Conservation (phyloP, 2,113 vertebrate genomes). For the Gallinago undulata region DNA sequence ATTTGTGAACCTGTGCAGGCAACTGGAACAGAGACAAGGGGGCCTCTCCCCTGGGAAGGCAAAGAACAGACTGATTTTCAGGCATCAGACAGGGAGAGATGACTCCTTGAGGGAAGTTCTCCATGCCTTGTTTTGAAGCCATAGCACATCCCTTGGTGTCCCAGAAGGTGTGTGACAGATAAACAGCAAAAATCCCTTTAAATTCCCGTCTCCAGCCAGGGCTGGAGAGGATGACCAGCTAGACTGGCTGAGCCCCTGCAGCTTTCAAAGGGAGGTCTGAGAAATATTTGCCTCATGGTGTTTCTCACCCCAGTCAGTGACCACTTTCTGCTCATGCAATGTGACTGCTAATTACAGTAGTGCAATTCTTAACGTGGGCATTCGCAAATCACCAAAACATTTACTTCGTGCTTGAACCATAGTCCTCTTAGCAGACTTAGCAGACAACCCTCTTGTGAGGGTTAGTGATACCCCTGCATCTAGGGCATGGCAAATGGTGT, state of each 20-base stretch:
- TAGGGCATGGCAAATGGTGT: neutral
- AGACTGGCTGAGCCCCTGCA: neutral
- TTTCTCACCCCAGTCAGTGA: neutral
- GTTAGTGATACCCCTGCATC: neutral
- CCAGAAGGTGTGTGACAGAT: neutral
- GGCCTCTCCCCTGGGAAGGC: neutral
- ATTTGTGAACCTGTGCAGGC: neutral
- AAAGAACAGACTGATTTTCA: neutral
- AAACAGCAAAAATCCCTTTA: neutral
- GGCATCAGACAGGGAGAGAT: neutral
- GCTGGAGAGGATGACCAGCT: accelerated
- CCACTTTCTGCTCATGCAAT: neutral
- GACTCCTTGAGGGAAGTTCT: neutral
- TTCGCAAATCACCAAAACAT: neutral
- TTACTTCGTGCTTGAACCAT: neutral
- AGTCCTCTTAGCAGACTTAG: neutral
- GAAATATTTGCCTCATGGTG: neutral
- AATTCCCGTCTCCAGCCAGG: neutral
- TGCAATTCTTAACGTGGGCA: neutral
- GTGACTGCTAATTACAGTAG: neutral
- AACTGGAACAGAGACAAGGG: neutral
- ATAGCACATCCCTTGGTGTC: neutral
- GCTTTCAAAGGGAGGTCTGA: neutral
- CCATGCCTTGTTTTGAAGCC: neutral
- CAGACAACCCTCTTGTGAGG: neutral